A percentile compares a stretch with the other conserved stretches of the same genome.
phyloP scores from a whole-genome alignment of 2,113 vertebrate species.

The Charadrius vociferus region DNA sequence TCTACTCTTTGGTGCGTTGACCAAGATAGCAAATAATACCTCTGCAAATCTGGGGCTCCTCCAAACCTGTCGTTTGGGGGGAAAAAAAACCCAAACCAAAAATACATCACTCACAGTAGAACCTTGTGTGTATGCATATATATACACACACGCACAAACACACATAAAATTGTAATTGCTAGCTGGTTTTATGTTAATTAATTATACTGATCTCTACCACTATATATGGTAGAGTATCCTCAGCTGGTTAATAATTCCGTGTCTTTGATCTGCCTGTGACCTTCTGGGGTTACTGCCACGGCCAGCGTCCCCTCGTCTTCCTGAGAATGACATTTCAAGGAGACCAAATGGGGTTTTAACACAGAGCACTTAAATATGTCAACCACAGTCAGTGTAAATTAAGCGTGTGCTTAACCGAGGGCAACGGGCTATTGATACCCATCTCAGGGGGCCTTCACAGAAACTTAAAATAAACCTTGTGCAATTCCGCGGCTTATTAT shows the following conservation, averaged over 20 bases:
- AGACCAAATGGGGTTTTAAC: not conserved
- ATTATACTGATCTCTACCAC: not conserved
- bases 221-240: no score
- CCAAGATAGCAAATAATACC: not conserved
- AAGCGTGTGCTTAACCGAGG: not conserved
- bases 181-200: not conserved
- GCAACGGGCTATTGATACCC: rapidly evolving
- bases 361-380: not conserved
- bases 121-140: not conserved
- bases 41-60: not conserved
- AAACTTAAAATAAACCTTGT: not conserved
- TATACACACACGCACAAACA: not conserved
- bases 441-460: not conserved
- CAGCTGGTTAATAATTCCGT: not conserved
- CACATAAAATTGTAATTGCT: not conserved
- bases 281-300: not conserved
- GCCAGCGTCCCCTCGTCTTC: not conserved
- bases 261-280: not conserved
- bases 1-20: not conserved
- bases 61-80: not conserved
- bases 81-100: no score
- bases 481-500: not conserved
- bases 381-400: not conserved
- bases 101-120: not conserved
- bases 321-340: not conserved